Evolutionary conservation across 2,797 vertebrate species (phyloP).

Genomic region (Sternotherus odoratus): DNA sequence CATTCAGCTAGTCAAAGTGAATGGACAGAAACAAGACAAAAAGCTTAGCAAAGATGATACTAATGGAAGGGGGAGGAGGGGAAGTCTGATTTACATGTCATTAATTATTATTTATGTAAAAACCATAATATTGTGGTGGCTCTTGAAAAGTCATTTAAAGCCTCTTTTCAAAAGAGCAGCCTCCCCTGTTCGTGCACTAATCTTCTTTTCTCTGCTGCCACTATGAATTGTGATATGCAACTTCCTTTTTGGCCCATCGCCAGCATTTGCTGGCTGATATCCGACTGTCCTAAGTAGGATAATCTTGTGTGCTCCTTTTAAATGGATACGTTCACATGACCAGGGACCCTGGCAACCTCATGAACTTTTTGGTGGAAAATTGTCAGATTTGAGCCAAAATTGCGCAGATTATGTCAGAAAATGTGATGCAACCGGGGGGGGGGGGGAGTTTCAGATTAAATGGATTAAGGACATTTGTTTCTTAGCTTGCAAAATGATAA

Average conservation of each 20-base stretch:
- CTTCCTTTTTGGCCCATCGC: background rate
- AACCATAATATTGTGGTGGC: constrained; percentile 63
- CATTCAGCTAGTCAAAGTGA: constrained; percentile 64
- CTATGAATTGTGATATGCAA: background rate
- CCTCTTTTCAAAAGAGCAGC: constrained; percentile 64
- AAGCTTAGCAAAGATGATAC: constrained; percentile 55
- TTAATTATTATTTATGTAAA: constrained; percentile 77
- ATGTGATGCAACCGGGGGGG: background rate
- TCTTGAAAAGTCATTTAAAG: constrained; percentile 67
- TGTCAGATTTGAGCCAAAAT: background rate
- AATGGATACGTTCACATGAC: background rate
- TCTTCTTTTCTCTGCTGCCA: background rate
- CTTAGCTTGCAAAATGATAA: constrained; percentile 24
- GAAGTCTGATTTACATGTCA: constrained; percentile 70
- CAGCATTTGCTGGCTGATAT: background rate
- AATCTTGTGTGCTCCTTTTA: background rate
- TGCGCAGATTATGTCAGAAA: background rate
- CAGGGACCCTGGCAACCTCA: background rate
- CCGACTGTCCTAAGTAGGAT: background rate
- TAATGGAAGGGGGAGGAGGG: constrained; percentile 71
- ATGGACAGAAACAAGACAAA: constrained; percentile 64
- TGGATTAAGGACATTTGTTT: constrained; percentile 27
- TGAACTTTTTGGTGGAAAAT: accelerated
- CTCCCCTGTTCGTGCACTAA: background rate
- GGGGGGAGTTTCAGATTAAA: constrained; percentile 33